Evolutionary conservation across 2,797 vertebrate genomes (phyloP), one percentile per base, ranked within the genome.

Genomic region (Mus spretus): DNA sequence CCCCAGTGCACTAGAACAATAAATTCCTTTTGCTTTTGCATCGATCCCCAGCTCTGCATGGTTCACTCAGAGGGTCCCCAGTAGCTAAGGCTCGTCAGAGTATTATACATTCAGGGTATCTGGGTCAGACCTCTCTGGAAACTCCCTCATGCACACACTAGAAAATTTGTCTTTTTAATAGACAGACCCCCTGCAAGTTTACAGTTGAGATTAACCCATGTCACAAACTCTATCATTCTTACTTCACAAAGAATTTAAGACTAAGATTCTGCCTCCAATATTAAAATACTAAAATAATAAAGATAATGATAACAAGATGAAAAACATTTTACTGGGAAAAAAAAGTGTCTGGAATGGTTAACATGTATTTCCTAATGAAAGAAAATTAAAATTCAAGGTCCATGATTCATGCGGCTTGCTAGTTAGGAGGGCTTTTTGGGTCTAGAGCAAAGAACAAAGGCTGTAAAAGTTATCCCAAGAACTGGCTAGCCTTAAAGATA

Each of bases 311-410:
- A 93, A 77, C 0, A 92, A 31, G 72, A 79, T 70, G 34, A 84
- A 96, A 95, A 95, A 61, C n/a, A 53, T 82, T 63, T 90, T 95
- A 20, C 17, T 61, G 47, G 47, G 65, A 87, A 75, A 96, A 75
- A 96, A 44, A 86, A 70, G 3, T 80, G 17, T 70, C 81, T 89
- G 57, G 24, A 85, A 89, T 85, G n/a, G 59, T 67, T 95, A 88
- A 89, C 31, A 78, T 13, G 31, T 44, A 74, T 78, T 85, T 81
- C 55, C 31, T 44, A 44, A 44, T 44, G 44, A 44, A 44, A 44
- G 44, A 44, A 44, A 44, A 44, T 44, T 44, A 44, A 44, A 44
- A 44, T 44, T 44, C 44, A 44, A 44, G 44, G 44, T 44, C 44
- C 44, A 44, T 44, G 44, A 44, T 5, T 44, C 44, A 44, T 44